Percentiles rank a stretch among this genome's conserved stretches.
These are phyloP conservation scores for Nomada goodeniana DNA, from an alignment of 2,888 invertebrate species.

Conservation along the genomic window DNA sequence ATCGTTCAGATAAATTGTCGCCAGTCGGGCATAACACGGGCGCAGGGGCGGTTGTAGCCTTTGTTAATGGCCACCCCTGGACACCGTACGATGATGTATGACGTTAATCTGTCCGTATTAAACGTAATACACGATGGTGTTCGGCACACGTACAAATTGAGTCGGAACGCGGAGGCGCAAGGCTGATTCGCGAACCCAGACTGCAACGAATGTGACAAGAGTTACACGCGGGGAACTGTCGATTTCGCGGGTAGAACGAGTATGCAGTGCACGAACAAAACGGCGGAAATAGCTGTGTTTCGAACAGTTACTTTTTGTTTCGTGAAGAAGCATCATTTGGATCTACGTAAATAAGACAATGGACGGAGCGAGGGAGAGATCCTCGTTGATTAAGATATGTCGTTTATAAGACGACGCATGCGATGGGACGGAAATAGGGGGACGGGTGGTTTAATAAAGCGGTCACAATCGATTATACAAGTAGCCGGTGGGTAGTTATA, in stretches of 20 bases:
- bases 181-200: not conserved
- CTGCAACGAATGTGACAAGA: not conserved
- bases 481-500: not conserved
- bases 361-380: slow-evolving; percentile 12
- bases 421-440: not conserved
- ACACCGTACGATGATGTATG: slow-evolving; percentile 20
- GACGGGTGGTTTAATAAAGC: not conserved
- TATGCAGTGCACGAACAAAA: not conserved
- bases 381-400: not conserved
- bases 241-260: not conserved
- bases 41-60: not conserved
- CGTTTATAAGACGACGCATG: slow-evolving; percentile 21
- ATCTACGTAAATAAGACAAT: slow-evolving; percentile 14
- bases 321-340: not conserved
- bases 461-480: slow-evolving; percentile 24
- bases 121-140: slow-evolving; percentile 16
- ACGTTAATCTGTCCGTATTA: slow-evolving; percentile 35
- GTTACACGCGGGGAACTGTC: not conserved
- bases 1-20: slow-evolving; percentile 39
- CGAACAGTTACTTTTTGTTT: not conserved
- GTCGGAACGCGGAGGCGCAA: not conserved
- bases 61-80: slow-evolving; percentile 35
- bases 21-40: not conserved
- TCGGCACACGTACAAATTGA: slow-evolving; percentile 12
- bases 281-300: not conserved